A percentile compares a stretch with the other conserved stretches of the same genome.
Evolutionary conservation across 2,113 vertebrate species (phyloP).

Genomic region (Rhagologus leucostigma): DNA sequence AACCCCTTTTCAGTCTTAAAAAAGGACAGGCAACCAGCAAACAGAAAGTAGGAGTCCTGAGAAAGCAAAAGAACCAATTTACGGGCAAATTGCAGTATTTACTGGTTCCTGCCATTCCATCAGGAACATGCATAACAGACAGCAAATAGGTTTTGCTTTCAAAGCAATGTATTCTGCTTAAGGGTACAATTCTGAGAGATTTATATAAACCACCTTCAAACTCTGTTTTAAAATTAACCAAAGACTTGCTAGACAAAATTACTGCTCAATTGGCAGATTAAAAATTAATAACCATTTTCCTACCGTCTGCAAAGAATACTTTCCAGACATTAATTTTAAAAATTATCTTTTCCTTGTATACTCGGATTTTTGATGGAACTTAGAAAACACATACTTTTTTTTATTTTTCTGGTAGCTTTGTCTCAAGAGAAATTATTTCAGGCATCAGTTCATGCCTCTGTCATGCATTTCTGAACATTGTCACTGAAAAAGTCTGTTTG

Average conservation of each 20-base stretch:
- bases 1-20: background rate
- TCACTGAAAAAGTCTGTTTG: background rate
- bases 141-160: background rate
- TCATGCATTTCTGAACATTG: background rate
- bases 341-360: background rate
- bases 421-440: background rate
- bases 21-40: background rate
- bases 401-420: background rate
- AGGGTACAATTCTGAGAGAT: background rate
- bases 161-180: background rate
- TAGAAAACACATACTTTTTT: background rate
- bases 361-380: background rate
- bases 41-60: background rate
- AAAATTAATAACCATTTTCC: background rate
- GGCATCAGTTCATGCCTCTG: background rate
- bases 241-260: background rate
- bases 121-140: background rate
- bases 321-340: background rate
- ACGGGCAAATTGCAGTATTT: background rate
- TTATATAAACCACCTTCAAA: background rate
- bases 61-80: background rate
- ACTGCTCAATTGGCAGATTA: background rate
- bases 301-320: background rate
- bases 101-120: background rate
- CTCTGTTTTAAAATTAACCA: constrained; percentile 8